Evolutionary conservation across 2,113 vertebrate species (phyloP), one percentile per base, ranked within the genome.

Genomic region (Laterallus jamaicensis): DNA sequence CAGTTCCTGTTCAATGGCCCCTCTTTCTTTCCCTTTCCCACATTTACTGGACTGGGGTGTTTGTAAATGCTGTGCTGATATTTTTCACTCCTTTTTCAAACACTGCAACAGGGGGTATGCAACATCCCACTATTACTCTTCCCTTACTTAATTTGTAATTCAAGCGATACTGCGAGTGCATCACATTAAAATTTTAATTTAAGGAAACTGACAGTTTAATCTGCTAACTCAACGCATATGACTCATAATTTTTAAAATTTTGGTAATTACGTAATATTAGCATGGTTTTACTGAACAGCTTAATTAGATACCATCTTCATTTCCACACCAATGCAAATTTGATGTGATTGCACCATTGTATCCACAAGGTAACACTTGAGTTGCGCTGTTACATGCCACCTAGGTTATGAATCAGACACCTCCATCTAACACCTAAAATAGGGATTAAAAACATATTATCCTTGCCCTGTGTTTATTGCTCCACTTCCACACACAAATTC

Each of bases 171-270:
- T 14, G 35, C 37, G 76, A 69, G 29, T 28, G 56, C 26, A 74
- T 55, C 73, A 87, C 40, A 92, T 87, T 77, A 82, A 37, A 69
- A 84, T 63, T 71, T 92, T 91, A 63, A 78, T 91, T 88, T 73
- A 77, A 85, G 54, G 24, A 78, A 94, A 95, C 80, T 80, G 88
- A 89, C 79, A 92, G 74, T 70, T 89, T 92, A 86, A 95, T 93
- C 79, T 88, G 66, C 47, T 79, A 93, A 82, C 59, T 54, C 62
- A 88, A 92, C 50, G 54, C 75, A 82, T 39, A 69, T 74, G 75
- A 94, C 69, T 90, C 93, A 92, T 86, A 86, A 82, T 60, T 81
- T 90, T 9, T 0, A 35, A 64, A 85, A 91, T 37, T 1, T 1
- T 60, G 40, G 69, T 63, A 81, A 93, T 90, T 92, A 82, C 13